Evolutionary conservation across 2,888 invertebrate genomes (phyloP).

Genomic region (Eristalinus aeneus): DNA sequence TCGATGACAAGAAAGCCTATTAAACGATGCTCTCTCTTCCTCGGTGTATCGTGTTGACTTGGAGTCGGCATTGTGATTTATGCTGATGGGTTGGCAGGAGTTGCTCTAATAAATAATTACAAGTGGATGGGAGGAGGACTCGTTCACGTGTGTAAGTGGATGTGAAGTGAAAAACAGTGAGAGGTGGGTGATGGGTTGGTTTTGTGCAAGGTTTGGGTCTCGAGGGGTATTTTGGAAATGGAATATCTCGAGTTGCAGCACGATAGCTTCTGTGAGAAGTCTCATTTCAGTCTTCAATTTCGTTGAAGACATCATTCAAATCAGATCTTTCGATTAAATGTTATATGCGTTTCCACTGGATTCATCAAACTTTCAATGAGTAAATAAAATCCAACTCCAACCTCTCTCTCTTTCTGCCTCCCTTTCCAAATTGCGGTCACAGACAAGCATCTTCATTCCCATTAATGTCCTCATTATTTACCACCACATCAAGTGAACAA

Average conservation of each 20-base stretch:
- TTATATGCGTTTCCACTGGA: no score
- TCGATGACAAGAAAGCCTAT: constrained; percentile 36
- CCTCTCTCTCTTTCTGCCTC: no score
- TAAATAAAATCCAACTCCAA: no score
- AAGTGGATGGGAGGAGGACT: background rate
- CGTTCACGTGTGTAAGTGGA: background rate
- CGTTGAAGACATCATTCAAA: no score
- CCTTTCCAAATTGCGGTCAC: background rate
- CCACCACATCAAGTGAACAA: background rate
- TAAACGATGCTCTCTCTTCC: constrained; percentile 2
- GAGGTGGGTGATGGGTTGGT: background rate
- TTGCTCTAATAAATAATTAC: constrained; percentile 33
- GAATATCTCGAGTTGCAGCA: no score
- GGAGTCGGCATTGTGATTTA: constrained; percentile 31
- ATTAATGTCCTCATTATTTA: background rate
- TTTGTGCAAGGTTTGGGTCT: no score
- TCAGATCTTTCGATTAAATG: no score
- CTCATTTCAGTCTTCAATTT: no score
- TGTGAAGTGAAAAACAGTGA: background rate
- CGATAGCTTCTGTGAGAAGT: no score
- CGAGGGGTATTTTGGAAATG: no score
- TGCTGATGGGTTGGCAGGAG: constrained; percentile 11
- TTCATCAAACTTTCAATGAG: no score
- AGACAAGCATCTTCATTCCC: background rate
- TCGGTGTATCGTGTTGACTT: constrained; percentile 4